Base-by-base conservation (phyloP, 2,113 vertebrate genomes). In the Cyprinus carpio region DNA sequence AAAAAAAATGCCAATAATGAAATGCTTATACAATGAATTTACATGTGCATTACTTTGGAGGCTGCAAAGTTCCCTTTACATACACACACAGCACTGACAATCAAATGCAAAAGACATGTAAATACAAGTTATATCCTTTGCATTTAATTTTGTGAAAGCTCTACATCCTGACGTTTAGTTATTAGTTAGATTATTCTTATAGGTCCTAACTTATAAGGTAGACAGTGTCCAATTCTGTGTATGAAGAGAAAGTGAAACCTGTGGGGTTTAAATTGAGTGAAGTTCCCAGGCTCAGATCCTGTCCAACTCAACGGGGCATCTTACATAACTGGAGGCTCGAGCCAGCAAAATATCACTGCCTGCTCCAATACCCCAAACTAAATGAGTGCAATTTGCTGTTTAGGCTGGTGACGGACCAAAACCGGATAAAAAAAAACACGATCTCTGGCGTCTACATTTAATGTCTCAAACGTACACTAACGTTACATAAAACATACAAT, bases 221-320 rank as follows among this genome's bases (percentile, higher is more conserved):
- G 25, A n/a, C 4, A 40, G 37, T 64, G 25, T 65, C 37, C 18
- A 43, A 64, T 6, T 43, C 4, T 25, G 34, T 43, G 58, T 43
- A 40, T 40, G 58, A 62, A 64, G 23, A 7, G 43, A 82, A 82
- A 34, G 11, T 40, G 46, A 72, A 72, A 58, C 29, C 29, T 27
- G 20, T 40, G 20, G 4, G n/a, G 60, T 11, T 81, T 18, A 46
- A 80, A 49, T 15, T 18, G 16, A 46, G 37, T 69, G 1, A 51
- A 69, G 29, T 82, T 72, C 43, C 20, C 65, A 82, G 46, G 65
- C 46, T 82, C 49, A 72, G 96, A 49, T 82, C 27, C 71, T 37
- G 80, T 54, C 18, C 1, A 34, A 71, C 65, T 56, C 81, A 82
- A 72, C 10, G 4, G 46, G 46, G 54, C 46, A 37, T 54, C 27